phyloP scores from a whole-genome alignment of 1,140 invertebrate genomes.

The Achatina immaculata region DNA sequence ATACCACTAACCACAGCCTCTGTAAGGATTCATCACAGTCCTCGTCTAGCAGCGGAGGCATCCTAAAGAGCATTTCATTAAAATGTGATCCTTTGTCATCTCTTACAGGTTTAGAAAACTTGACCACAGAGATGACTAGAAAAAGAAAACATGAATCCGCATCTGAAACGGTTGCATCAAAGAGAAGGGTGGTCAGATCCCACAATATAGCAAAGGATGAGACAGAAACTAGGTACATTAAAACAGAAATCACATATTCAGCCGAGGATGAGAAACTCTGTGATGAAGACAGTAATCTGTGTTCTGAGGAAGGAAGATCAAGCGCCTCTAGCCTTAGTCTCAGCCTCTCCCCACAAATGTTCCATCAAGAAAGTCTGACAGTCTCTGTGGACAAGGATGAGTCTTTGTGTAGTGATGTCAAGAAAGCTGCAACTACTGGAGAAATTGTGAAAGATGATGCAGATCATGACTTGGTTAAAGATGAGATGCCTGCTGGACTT shows the following conservation, averaged over 20 bases:
- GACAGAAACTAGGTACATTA: background rate
- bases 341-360: no score
- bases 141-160: background rate
- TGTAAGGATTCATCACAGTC: background rate
- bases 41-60: background rate
- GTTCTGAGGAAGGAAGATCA: no score
- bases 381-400: no score
- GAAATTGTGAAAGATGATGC: no score
- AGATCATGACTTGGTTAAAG: no score
- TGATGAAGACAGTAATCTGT: no score
- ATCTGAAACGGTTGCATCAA: background rate
- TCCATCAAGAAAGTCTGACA: no score
- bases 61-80: background rate
- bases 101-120: background rate
- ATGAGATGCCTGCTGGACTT: no score
- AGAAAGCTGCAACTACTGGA: no score
- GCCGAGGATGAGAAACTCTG: background rate
- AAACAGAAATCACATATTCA: background rate
- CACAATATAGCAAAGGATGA: no score
- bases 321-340: no score
- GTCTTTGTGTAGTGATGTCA: no score
- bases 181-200: background rate
- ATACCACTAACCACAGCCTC: background rate
- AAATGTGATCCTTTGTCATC: background rate
- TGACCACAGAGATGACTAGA: background rate